A percentile compares a stretch with the other conserved stretches of the same genome.
Evolutionary conservation across 2,113 vertebrate genomes (phyloP).

Genomic region (Megalops atlanticus): DNA sequence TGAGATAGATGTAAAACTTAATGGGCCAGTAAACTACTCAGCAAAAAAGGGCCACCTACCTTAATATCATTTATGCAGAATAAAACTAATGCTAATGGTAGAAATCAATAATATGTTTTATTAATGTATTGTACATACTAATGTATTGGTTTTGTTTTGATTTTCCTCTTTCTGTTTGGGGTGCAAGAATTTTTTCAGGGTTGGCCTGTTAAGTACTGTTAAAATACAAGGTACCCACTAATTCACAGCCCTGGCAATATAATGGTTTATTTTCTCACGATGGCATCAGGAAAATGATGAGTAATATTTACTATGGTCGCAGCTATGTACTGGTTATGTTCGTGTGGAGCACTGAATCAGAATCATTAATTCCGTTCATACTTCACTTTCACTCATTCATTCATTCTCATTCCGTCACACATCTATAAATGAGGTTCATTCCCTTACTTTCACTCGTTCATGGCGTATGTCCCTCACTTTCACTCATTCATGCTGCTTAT

Average conservation of each 20-base stretch:
- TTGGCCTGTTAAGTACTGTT: not conserved
- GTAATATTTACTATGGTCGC: not conserved
- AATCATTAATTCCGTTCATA: not conserved
- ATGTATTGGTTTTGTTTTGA: no score
- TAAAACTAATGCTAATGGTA: not conserved
- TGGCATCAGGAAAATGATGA: not conserved
- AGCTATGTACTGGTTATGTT: not conserved
- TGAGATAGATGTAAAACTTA: no score
- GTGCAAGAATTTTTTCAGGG: not conserved
- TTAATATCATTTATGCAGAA: not conserved
- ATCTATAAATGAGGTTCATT: not conserved
- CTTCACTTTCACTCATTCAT: no score
- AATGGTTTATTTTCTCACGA: not conserved
- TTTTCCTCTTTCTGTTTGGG: no score
- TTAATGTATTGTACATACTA: no score
- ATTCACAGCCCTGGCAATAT: not conserved
- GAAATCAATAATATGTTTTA: not conserved
- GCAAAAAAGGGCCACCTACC: no score
- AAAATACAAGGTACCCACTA: not conserved
- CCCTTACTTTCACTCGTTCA: slow-evolving; percentile 19
- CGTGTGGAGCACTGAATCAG: not conserved
- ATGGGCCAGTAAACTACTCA: no score
- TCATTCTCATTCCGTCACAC: no score
- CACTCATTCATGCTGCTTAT: not conserved
- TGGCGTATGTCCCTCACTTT: not conserved